phyloP scores from a whole-genome alignment of 2,888 invertebrate species.

The Pegoplata infirma region DNA sequence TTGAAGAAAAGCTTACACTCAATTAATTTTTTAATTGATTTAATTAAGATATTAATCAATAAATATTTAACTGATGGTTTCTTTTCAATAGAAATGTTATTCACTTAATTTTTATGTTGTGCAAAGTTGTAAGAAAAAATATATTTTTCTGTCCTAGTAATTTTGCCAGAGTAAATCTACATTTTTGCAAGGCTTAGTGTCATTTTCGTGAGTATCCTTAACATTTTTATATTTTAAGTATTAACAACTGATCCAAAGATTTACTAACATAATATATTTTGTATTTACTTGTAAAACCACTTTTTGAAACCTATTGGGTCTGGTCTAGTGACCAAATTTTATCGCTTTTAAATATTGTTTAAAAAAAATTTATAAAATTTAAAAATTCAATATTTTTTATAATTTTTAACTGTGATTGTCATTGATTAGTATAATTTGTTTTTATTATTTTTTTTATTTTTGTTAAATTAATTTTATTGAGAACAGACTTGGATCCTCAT shows the following conservation, averaged over 20 bases:
- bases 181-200: no score
- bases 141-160: no score
- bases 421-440: constrained; percentile 31
- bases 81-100: no score
- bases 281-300: constrained; percentile 5
- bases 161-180: no score
- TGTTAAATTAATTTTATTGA: constrained; percentile 16
- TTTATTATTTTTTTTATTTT: constrained; percentile 27
- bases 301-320: background rate
- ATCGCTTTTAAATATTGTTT: background rate
- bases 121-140: no score
- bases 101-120: no score
- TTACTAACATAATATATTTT: background rate
- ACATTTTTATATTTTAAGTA: constrained; percentile 27
- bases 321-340: background rate
- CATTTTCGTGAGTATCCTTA: no score
- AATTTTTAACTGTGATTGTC: constrained; percentile 57
- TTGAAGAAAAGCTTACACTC: no score
- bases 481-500: background rate
- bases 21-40: no score
- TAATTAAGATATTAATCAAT: no score
- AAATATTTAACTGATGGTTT: no score
- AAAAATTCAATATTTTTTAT: constrained; percentile 15
- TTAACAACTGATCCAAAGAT: constrained; percentile 45
- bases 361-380: constrained; percentile 13